Percentiles rank a stretch among this genome's conserved stretches.
Conservation (phyloP, 2,797 vertebrate genomes). For the Garrulus glandarius region DNA sequence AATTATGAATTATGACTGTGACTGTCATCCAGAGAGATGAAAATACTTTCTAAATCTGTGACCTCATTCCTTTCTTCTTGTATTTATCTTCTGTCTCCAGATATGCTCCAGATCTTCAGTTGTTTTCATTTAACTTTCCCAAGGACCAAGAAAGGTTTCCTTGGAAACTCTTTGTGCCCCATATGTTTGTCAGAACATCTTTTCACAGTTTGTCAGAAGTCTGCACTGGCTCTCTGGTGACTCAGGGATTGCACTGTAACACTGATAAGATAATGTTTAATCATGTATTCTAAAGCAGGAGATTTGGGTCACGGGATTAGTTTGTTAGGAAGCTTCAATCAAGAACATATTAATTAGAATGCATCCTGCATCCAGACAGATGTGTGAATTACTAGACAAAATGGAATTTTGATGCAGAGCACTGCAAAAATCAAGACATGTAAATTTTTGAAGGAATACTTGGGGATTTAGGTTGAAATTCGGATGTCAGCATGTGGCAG, state of each 20-base stretch:
- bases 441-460: neutral
- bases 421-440: neutral
- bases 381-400: neutral
- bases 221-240: neutral
- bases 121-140: neutral
- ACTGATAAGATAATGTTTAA: constrained; percentile 42
- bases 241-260: constrained; percentile 11
- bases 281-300: constrained; percentile 40
- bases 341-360: constrained; percentile 36
- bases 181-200: neutral
- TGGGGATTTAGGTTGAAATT: neutral
- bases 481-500: neutral
- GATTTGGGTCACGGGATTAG: constrained; percentile 64
- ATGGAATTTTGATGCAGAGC: neutral
- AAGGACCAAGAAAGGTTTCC: neutral
- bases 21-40: neutral
- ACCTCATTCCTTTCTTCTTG: neutral
- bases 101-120: neutral
- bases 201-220: neutral
- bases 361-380: neutral
- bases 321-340: constrained; percentile 52
- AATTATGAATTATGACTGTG: neutral
- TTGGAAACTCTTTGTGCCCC: neutral
- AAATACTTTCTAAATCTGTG: neutral
- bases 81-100: neutral